Evolutionary conservation across 2,113 vertebrate species (phyloP), one percentile per base, ranked within the genome.

Genomic region (Oenanthe melanoleuca): DNA sequence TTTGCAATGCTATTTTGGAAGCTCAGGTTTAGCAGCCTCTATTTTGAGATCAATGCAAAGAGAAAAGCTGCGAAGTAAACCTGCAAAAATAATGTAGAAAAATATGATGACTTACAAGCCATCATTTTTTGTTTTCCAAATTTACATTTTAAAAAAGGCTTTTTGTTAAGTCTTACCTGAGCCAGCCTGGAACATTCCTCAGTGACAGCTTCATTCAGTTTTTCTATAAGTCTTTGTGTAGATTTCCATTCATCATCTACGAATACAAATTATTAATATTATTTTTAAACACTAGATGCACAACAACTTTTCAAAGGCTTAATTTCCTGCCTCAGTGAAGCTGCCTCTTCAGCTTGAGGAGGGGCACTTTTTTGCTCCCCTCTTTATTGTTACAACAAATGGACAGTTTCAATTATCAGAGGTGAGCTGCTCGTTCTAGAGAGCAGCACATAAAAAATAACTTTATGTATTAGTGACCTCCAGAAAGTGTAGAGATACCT

Each of bases 171-270:
- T 65, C 93, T 97, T 94, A 98, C 98, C 98, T 98, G 96, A 88
- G 84, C 91, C 61, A 99, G 96, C 33, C 97, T 97, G 83, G 91
- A 97, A 95, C 98, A 98, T 94, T 99, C 99, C 70, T 98, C 97
- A 83, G 98, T 97, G 55, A 99, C 94, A 61, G 96, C 97, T 94
- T 98, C 97, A 53, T 96, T 97, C 93, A 99, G 91, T 92, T 97
- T 97, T 84, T 97, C 97, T 95, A 97, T 95, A 59, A 98, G 98
- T 67, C 89, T 95, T 70, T 98, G 97, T 59, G 97, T 95, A 94
- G 96, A 95, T 86, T 89, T 97, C 34, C 75, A 79, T 70, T 97
- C 97, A 91, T 93, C 96, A 89, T 65, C 98, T 98, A 92, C 6
- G 2, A 93, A 93, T 60, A 95, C 3, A 97, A 94, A 95, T 63